Evolutionary conservation across 2,888 invertebrate genomes (phyloP), one percentile per base, ranked within the genome.

Genomic region (Bedellia somnulentella): DNA sequence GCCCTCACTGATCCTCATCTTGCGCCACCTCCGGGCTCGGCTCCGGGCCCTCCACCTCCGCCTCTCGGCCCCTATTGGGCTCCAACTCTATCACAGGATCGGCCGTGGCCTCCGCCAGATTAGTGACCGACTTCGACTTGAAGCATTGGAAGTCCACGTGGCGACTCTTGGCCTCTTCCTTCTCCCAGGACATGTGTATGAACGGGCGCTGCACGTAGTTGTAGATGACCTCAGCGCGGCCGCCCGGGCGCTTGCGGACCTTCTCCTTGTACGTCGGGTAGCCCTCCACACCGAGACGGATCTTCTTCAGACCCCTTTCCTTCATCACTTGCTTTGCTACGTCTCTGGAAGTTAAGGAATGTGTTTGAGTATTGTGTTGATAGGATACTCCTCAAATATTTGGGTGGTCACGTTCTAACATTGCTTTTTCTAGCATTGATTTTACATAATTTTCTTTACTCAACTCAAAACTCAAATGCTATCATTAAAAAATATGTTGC

Each of bases 241-340:
- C 94, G 2, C 97, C 97, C 0, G 96, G 92, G 12, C 98, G 80
- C 51, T 92, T 89, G 64, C 95, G 94, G 1, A 99, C 88, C 59
- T 99, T 99, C 57, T 99, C 99, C 57, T 98, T 99, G 77, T 98
- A 95, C 0, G 99, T 99, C 3, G 99, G 99, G 63, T 99, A 99
- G 0, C 97, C 98, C 75, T 99, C 98, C 36, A 99, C 98, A 4
- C 99, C 99, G 13, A 99, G 81, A 2, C 98, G 87, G 40, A 99
- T 99, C 57, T 99, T 99, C 66, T 99, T 99, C 32, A 99, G 75
- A 0, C 98, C 98, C 25, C 99, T 82, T 57, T 99, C 99, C 54
- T 98, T 98, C 81, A 99, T 86, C 15, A 99, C 98, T 59, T 94
- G 94, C 52, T 99, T 99, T 5, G 99, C 99, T 4, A 99, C 98